phyloP scores from a whole-genome alignment of 2,888 invertebrate species.

The Chymomyza procnemis region DNA sequence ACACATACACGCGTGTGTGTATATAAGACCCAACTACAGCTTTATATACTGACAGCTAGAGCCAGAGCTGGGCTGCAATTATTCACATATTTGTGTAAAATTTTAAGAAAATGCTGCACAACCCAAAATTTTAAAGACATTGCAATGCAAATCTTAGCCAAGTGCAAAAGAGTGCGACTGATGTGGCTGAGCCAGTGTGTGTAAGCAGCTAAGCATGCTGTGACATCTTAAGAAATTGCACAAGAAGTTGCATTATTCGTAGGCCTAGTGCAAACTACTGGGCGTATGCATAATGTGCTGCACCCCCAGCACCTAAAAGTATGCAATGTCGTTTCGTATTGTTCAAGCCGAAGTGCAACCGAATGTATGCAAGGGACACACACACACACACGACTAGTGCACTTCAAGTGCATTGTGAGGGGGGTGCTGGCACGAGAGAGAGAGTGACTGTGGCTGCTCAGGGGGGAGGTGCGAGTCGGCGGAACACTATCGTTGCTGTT shows the following conservation, averaged over 20 bases:
- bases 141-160: slow-evolving; percentile 22
- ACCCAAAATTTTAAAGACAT: slow-evolving; percentile 67
- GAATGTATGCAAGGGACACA: not conserved
- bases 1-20: too few relatives aligned
- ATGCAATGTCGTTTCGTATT: slow-evolving; percentile 14
- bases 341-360: not conserved
- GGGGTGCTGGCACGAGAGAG: not conserved
- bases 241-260: not conserved
- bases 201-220: slow-evolving; percentile 1
- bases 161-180: slow-evolving; percentile 47
- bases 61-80: slow-evolving; percentile 42
- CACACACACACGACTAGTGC: slow-evolving; percentile 18
- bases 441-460: not conserved
- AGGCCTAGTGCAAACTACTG: slow-evolving; percentile 28
- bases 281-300: slow-evolving; percentile 63
- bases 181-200: not conserved
- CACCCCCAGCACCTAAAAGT: slow-evolving; percentile 46
- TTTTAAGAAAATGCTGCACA: slow-evolving; percentile 73
- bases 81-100: slow-evolving; percentile 68
- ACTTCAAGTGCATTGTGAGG: slow-evolving; percentile 34
- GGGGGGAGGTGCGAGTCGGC: not conserved
- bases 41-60: not conserved
- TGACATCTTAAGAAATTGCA: slow-evolving; percentile 5
- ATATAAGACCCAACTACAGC: too few relatives aligned
- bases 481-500: slow-evolving; percentile 43